Evolutionary conservation across 2,888 invertebrate genomes (phyloP).

Genomic region (Coremacera marginata): DNA sequence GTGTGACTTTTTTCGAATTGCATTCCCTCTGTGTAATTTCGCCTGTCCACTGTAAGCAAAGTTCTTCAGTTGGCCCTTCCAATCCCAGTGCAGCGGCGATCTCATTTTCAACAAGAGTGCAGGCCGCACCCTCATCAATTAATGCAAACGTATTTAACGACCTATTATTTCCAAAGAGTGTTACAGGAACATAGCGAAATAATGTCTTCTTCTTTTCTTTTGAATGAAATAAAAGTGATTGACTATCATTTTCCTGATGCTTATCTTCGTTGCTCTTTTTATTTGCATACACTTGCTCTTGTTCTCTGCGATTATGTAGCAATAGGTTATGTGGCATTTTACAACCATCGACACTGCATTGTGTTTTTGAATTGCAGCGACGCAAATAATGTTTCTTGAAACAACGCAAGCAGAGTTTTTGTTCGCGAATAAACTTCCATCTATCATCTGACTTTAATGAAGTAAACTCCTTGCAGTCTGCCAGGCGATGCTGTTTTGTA

Average conservation of each 20-base stretch:
- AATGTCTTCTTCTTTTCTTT: conserved; percentile 26
- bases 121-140: conserved; percentile 37
- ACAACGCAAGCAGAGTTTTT: background rate
- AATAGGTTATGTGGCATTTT: background rate
- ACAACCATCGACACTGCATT: background rate
- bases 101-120: conserved; percentile 23
- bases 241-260: too few species aligned
- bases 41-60: conserved; percentile 35
- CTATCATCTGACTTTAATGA: background rate
- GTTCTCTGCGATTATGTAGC: background rate
- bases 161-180: conserved; percentile 19
- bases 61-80: conserved; percentile 10
- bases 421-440: background rate
- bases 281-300: background rate
- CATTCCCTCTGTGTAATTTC: conserved; percentile 36
- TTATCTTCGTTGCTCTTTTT: too few species aligned
- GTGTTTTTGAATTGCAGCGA: background rate
- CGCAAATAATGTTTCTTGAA: background rate
- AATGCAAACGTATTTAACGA: background rate
- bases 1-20: conserved; percentile 30
- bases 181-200: conserved; percentile 33
- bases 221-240: too few species aligned
- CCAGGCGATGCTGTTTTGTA: background rate
- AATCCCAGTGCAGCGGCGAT: background rate
- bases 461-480: background rate